These are phyloP conservation scores for Chaitophorus viminalis DNA, from an alignment of 2,888 invertebrate species.

Conservation along the genomic window DNA sequence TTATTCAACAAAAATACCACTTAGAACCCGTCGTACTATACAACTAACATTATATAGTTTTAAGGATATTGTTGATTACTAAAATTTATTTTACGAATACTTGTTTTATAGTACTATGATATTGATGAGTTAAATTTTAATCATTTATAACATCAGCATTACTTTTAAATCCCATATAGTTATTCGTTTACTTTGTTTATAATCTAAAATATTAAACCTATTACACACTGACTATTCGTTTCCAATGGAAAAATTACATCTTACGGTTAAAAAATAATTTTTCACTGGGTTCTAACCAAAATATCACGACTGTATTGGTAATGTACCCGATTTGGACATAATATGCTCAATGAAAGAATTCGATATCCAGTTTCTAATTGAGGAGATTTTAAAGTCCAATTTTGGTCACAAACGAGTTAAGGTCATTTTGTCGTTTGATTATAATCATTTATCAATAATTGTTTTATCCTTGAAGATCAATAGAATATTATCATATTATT, in stretches of 20 bases:
- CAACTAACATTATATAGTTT: too few species aligned
- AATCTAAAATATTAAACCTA: too few species aligned
- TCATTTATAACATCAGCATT: too few species aligned
- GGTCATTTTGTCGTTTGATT: constrained; percentile 1
- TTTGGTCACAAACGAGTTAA: constrained; percentile 46
- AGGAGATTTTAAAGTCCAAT: constrained; percentile 32
- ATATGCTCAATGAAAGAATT: background rate
- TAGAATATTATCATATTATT: background rate
- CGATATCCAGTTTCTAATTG: constrained; percentile 43
- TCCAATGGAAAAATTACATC: background rate
- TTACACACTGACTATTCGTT: background rate
- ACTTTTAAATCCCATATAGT: too few species aligned
- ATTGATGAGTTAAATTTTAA: too few species aligned
- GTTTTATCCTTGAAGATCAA: constrained; percentile 37
- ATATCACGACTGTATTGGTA: background rate
- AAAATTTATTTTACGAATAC: too few species aligned
- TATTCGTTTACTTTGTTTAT: too few species aligned
- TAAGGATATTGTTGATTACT: too few species aligned
- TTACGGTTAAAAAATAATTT: too few species aligned
- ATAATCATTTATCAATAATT: constrained; percentile 25
- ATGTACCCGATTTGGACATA: constrained; percentile 24
- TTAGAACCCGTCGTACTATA: background rate
- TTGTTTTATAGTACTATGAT: too few species aligned
- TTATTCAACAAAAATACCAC: background rate
- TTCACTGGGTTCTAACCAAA: background rate